Conservation (phyloP, 1,140 invertebrate genomes). For the Bactericera cockerelli region DNA sequence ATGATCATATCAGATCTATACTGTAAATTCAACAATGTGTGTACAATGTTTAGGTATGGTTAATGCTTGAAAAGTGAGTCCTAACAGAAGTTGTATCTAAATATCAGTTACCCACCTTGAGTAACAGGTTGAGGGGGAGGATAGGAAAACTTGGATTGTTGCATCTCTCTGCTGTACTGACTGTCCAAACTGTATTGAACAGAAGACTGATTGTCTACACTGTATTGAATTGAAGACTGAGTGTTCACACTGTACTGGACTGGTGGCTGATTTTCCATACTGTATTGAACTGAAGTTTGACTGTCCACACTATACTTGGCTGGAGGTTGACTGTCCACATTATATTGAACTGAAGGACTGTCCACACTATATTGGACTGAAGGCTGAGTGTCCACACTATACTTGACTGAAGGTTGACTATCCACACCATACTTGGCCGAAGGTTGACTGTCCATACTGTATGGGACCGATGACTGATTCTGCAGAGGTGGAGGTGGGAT, state of each 20-base stretch:
- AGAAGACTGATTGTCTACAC: neutral
- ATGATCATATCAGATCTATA: too few species aligned
- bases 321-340: neutral
- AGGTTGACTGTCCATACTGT: neutral
- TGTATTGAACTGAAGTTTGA: neutral
- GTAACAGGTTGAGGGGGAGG: neutral
- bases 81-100: too few species aligned
- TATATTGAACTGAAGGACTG: neutral
- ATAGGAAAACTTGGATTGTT: neutral
- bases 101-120: neutral
- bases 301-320: neutral
- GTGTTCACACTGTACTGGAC: neutral
- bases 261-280: neutral
- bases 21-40: too few species aligned
- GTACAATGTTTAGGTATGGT: too few species aligned
- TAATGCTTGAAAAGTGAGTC: too few species aligned
- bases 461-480: neutral
- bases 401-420: too few species aligned
- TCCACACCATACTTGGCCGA: neutral
- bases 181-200: neutral
- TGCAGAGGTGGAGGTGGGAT: neutral
- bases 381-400: neutral
- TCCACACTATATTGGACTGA: too few species aligned
- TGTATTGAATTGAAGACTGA: neutral
- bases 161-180: too few species aligned